These are phyloP conservation scores for Nothocercus julius DNA, from an alignment of 2,113 vertebrate species.

Conservation along the genomic window DNA sequence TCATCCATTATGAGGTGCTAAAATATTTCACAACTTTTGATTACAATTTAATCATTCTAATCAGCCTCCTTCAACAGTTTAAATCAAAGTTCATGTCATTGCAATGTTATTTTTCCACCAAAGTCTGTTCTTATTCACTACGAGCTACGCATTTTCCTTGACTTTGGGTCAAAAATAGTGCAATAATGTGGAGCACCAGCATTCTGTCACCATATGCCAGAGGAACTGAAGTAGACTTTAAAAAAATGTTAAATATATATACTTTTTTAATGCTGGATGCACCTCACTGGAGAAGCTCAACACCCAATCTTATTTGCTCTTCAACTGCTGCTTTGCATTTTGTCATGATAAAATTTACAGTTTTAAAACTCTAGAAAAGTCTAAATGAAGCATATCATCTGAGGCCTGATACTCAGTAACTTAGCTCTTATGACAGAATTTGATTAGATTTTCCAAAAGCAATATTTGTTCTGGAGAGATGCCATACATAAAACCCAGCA, in stretches of 20 bases:
- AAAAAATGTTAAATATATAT: background rate
- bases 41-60: background rate
- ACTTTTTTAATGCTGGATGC: background rate
- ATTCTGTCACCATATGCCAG: background rate
- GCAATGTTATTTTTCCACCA: background rate
- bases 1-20: fast-evolving
- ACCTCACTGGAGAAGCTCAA: background rate
- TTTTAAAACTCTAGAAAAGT: conserved; percentile 50
- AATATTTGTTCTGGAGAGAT: conserved; percentile 69
- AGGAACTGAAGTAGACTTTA: background rate
- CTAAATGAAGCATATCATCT: conserved; percentile 57
- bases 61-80: background rate
- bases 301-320: background rate
- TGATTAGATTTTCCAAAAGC: conserved; percentile 56
- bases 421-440: conserved; percentile 51
- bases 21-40: background rate
- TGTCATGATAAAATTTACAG: conserved; percentile 50
- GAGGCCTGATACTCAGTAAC: conserved; percentile 45
- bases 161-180: background rate
- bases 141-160: background rate
- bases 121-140: background rate
- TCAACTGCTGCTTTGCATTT: conserved; percentile 17
- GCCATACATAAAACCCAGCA: conserved; percentile 46
- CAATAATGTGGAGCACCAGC: fast-evolving
- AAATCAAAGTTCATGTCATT: background rate